These are phyloP conservation scores for Limnephilus rhombicus DNA, from an alignment of 2,888 invertebrate genomes.

Conservation along the genomic window DNA sequence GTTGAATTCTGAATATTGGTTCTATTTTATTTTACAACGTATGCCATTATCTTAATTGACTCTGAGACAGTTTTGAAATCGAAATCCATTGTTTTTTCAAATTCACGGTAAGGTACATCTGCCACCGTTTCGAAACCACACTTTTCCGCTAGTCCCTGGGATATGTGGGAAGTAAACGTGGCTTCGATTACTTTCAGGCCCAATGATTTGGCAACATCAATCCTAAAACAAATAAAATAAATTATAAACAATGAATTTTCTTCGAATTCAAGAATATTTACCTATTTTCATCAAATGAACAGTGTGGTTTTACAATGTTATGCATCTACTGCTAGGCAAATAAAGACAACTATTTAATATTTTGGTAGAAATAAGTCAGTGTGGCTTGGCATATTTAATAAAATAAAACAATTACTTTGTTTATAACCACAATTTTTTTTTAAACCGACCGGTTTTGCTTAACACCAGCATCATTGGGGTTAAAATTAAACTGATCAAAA, in stretches of 20 bases:
- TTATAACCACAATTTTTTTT: too few species aligned
- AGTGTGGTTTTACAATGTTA: background rate
- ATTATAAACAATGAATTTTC: background rate
- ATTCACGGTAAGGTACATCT: slow-evolving; percentile 52
- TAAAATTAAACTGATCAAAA: too few species aligned
- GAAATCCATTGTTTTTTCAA: slow-evolving; percentile 53
- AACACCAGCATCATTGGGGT: too few species aligned
- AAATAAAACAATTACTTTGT: too few species aligned
- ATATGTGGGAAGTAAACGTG: slow-evolving; percentile 58
- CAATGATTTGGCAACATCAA: slow-evolving; percentile 53
- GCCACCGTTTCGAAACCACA: slow-evolving; percentile 57
- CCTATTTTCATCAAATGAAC: background rate
- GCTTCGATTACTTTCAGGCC: slow-evolving; percentile 59
- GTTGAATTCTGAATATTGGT: background rate
- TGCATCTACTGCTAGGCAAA: background rate
- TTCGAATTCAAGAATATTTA: background rate
- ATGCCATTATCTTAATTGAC: slow-evolving; percentile 61
- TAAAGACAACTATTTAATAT: too few species aligned
- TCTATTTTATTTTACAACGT: slow-evolving; percentile 50
- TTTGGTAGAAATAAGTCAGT: too few species aligned
- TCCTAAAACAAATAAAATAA: slow-evolving; percentile 48
- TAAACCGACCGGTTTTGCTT: too few species aligned
- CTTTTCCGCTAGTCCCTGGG: slow-evolving; percentile 59
- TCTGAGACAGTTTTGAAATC: slow-evolving; percentile 57
- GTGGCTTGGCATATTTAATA: too few species aligned